phyloP scores from a whole-genome alignment of 1,140 invertebrate genomes.

The Lamellibrachia luymesi region DNA sequence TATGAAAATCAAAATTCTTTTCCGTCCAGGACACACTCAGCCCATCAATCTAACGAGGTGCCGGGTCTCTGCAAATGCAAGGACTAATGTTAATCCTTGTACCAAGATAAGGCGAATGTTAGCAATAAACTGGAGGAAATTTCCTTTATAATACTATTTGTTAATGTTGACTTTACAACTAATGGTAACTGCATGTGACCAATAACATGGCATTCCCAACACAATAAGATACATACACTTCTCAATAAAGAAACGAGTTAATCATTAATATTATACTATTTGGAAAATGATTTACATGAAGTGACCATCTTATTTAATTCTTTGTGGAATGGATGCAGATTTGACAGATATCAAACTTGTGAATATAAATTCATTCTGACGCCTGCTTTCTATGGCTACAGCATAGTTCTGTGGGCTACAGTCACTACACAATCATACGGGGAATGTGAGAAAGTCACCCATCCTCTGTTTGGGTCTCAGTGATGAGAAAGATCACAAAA shows the following conservation, averaged over 20 bases:
- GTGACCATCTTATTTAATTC: background rate
- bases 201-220: background rate
- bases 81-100: too few species aligned
- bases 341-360: background rate
- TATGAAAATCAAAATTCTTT: too few species aligned
- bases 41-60: too few species aligned
- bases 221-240: background rate
- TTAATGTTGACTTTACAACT: background rate
- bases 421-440: background rate
- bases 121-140: too few species aligned
- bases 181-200: background rate
- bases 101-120: too few species aligned
- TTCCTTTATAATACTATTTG: too few species aligned
- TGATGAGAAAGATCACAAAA: background rate
- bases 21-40: too few species aligned
- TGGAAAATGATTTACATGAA: background rate
- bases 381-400: background rate
- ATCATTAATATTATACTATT: too few species aligned
- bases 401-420: background rate
- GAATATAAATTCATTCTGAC: background rate
- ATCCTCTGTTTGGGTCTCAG: background rate
- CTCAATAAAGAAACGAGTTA: background rate
- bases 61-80: too few species aligned
- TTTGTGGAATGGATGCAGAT: background rate
- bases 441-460: background rate